Conservation (phyloP, 2,888 invertebrate species). For the Spodoptera exigua region DNA sequence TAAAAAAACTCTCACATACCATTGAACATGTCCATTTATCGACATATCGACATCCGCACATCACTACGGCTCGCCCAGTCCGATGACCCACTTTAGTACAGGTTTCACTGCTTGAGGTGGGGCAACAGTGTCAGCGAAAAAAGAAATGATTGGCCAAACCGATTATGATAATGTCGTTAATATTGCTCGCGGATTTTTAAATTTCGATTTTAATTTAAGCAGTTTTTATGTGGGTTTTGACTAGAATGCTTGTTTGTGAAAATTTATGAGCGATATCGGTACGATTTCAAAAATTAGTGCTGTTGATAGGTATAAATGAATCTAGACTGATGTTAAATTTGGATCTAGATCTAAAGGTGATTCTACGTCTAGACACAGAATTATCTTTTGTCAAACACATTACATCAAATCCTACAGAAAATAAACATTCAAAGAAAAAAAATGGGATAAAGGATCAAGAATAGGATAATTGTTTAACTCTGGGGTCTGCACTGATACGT, state of each 20-base stretch:
- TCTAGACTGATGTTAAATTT: too few species aligned
- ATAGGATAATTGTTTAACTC: too few species aligned
- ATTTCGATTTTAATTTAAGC: neutral
- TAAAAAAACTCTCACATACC: constrained; percentile 52
- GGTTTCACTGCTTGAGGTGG: constrained; percentile 68
- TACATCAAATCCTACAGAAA: too few species aligned
- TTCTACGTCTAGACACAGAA: too few species aligned
- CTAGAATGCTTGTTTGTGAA: too few species aligned
- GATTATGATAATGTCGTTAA: constrained; percentile 8
- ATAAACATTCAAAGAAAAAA: too few species aligned
- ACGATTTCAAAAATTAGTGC: neutral
- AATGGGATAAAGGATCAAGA: too few species aligned
- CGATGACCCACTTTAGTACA: constrained; percentile 78
- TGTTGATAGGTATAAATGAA: too few species aligned
- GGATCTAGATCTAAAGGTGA: too few species aligned
- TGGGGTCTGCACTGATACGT: too few species aligned
- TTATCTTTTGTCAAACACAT: too few species aligned
- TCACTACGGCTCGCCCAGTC: constrained; percentile 62
- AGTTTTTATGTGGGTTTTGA: neutral
- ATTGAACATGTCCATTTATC: constrained; percentile 51
- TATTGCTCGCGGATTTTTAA: constrained; percentile 9
- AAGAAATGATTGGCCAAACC: constrained; percentile 33
- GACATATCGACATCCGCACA: constrained; percentile 69
- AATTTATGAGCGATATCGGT: too few species aligned
- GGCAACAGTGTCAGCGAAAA: constrained; percentile 58